Percentiles rank a stretch among this genome's conserved stretches.
phyloP scores from a whole-genome alignment of 2,888 invertebrate genomes.

The Copidosoma aretas region DNA sequence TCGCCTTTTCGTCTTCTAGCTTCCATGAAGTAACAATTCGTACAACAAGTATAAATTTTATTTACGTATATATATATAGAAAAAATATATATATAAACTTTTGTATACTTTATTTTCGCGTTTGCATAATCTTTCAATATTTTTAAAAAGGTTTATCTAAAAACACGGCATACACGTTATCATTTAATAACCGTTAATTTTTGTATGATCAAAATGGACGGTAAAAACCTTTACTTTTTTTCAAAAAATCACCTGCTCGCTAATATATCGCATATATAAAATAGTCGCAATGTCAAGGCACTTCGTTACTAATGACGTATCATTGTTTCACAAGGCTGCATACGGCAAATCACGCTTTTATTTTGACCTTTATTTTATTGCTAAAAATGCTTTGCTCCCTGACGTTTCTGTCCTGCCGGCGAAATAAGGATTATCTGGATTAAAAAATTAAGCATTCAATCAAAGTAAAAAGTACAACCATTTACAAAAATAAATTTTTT shows the following conservation, averaged over 20 bases:
- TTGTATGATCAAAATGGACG: constrained; percentile 59
- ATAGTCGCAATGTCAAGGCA: constrained; percentile 57
- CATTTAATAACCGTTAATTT: constrained; percentile 52
- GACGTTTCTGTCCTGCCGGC: constrained; percentile 38
- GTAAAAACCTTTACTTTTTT: constrained; percentile 53
- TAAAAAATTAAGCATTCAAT: no score
- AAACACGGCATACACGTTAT: constrained; percentile 49
- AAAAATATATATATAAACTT: constrained; percentile 54
- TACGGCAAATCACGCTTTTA: constrained; percentile 17
- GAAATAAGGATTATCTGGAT: constrained; percentile 34
- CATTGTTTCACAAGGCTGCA: constrained; percentile 3
- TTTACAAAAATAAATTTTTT: constrained; percentile 1
- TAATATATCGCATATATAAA: constrained; percentile 41
- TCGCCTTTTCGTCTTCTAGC: constrained; percentile 38
- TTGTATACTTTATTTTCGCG: constrained; percentile 47
- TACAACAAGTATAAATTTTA: constrained; percentile 60
- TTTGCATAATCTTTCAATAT: constrained; percentile 43
- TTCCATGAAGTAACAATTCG: constrained; percentile 54
- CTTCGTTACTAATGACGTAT: constrained; percentile 46
- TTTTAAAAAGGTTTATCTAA: constrained; percentile 44
- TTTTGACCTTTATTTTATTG: constrained; percentile 34
- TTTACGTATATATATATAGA: constrained; percentile 54
- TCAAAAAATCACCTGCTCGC: constrained; percentile 26
- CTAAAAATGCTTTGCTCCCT: constrained; percentile 41
- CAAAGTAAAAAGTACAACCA: constrained; percentile 19